Evolutionary conservation across 2,113 vertebrate species (phyloP), one percentile per base, ranked within the genome.

Genomic region (Tonatia bakeri): DNA sequence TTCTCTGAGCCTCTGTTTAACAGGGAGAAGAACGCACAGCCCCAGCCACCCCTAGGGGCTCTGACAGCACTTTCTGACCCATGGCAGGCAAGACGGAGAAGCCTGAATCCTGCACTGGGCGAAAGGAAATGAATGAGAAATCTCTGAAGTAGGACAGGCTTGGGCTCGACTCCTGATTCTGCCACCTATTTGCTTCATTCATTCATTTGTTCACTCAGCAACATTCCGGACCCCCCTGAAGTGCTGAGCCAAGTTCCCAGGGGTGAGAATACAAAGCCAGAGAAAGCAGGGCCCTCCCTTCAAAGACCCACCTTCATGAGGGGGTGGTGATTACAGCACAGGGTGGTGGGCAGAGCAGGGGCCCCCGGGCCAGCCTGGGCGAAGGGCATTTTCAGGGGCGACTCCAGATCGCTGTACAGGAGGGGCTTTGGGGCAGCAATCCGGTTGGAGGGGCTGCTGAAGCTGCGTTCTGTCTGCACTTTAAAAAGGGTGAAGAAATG

Each of bases 351-450:
- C 11, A 5, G 67, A 19, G 56, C 50, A 54, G 14, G 36, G 61
- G 11, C 14, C 16, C 1, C n/a, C 0, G 1, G 19, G 82, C 76
- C 59, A 40, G n/a, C 33, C 59, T 0, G 28, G 54, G 7, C 0
- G 4, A 24, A 0, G 38, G 31, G 12, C 5, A 10, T 54, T 45
- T 52, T 28, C 38, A 22, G 56, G 73, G 86, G 20, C 14, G 16
- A 20, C 24, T 52, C 56, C 47, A 69, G 54, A 12, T 43, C 26
- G 47, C 80, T 75, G 4, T 4, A 12, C 1, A 69, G 50, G 69
- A 69, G 15, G 33, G 11, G 36, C 45, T 45, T 64, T 1, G 24
- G 31, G 45, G 54, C 72, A 65, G 73, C 0, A 0, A 7, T 12
- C 47, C 5, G 5, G 26, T 33, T 12, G 72, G 72, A 45, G 8